These are phyloP conservation scores for Neoniphon sammara DNA, from an alignment of 2,797 vertebrate genomes.

Conservation along the genomic window DNA sequence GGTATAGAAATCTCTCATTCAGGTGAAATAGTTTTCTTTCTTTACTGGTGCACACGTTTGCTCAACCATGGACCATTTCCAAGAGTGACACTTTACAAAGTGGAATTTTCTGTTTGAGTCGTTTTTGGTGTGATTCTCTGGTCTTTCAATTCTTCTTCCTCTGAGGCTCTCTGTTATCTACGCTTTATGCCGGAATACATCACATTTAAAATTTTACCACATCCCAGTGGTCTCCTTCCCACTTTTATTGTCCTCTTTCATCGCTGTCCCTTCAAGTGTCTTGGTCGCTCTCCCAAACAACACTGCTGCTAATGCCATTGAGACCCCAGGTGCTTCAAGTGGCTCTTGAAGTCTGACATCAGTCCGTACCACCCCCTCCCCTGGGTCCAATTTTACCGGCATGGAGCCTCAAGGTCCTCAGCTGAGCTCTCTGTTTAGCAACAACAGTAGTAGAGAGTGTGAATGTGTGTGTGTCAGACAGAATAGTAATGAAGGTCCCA, in stretches of 20 bases:
- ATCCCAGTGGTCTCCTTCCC: conserved; percentile 27
- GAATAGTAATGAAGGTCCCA: conserved; percentile 73
- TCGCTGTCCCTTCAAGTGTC: conserved; percentile 23
- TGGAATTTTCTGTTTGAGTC: neutral
- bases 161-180: neutral
- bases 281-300: conserved; percentile 48
- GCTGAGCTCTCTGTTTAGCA: conserved; percentile 77
- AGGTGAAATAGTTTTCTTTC: neutral
- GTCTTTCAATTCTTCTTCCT: neutral
- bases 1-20: neutral
- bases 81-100: neutral
- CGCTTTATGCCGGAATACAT: neutral
- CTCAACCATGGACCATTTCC: neutral
- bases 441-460: conserved; percentile 61
- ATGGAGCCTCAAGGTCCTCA: conserved; percentile 75
- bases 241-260: conserved; percentile 26
- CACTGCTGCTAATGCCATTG: conserved; percentile 65
- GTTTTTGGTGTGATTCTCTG: neutral
- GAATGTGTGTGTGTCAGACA: conserved; percentile 56
- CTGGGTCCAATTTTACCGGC: conserved; percentile 76
- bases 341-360: conserved; percentile 75
- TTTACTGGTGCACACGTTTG: neutral
- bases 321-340: conserved; percentile 74
- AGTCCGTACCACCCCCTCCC: conserved; percentile 68
- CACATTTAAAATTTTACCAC: conserved; percentile 21